These are phyloP conservation scores for Meteorus sp. DNA, from an alignment of 1,140 invertebrate genomes.

Conservation along the genomic window DNA sequence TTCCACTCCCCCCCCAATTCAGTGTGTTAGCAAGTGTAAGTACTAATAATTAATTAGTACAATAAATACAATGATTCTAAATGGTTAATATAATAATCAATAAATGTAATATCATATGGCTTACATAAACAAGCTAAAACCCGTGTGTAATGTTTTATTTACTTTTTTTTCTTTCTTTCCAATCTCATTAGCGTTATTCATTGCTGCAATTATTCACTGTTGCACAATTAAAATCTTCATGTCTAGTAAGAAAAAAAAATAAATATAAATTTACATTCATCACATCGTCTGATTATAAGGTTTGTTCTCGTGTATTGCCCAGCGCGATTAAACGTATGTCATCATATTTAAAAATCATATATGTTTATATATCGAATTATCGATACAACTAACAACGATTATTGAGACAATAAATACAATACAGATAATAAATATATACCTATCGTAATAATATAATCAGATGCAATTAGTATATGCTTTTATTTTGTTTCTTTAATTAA, in stretches of 20 bases:
- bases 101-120: constrained; percentile 50
- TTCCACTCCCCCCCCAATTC: constrained; percentile 9
- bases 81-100: constrained; percentile 52
- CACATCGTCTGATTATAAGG: no score
- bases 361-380: constrained; percentile 25
- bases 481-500: no score
- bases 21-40: constrained; percentile 36
- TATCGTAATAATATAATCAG: constrained; percentile 52
- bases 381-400: constrained; percentile 56
- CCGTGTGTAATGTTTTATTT: constrained; percentile 17
- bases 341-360: neutral
- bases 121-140: constrained; percentile 45
- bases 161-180: constrained; percentile 5
- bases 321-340: no score
- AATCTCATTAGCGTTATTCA: no score
- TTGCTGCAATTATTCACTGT: no score
- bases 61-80: constrained; percentile 45
- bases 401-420: constrained; percentile 56
- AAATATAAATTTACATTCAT: constrained; percentile 1
- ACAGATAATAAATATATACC: constrained; percentile 49
- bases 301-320: no score
- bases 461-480: no score
- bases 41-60: constrained; percentile 41
- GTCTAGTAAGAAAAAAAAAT: no score
- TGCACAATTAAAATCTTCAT: no score